Evolutionary conservation across 1,140 invertebrate species (phyloP).

Genomic region (Brachionus sp.): DNA sequence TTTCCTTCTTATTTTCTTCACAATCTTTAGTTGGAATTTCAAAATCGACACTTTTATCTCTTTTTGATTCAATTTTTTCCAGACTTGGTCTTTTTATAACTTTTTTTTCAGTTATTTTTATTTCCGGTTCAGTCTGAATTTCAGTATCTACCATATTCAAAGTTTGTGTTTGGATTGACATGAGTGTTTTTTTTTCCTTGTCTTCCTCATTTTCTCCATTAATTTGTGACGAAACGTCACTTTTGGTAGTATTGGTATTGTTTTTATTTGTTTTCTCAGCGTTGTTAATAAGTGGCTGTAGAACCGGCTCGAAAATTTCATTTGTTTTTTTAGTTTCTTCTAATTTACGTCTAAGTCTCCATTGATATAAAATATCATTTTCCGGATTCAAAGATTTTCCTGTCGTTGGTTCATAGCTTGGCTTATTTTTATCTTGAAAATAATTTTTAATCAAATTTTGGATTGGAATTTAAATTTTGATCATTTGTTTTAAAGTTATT

Average conservation of each 20-base stretch:
- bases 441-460: neutral
- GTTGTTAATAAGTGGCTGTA: neutral
- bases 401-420: neutral
- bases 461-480: neutral
- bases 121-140: neutral
- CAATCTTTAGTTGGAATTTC: slow-evolving; percentile 31
- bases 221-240: neutral
- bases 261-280: neutral
- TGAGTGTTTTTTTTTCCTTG: neutral
- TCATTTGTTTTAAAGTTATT: too few species aligned
- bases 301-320: neutral
- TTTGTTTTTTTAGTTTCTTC: slow-evolving; percentile 47
- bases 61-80: neutral
- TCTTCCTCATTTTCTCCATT: neutral
- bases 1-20: neutral
- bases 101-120: neutral
- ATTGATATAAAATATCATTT: slow-evolving; percentile 53
- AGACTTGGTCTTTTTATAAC: neutral
- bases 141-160: slow-evolving; percentile 4
- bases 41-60: neutral
- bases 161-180: slow-evolving; percentile 17
- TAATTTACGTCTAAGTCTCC: slow-evolving; percentile 51
- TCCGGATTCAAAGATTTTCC: slow-evolving; percentile 31
- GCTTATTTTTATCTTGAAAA: slow-evolving; percentile 5
- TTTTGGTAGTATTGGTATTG: neutral